Conservation (phyloP, 23 tunicate genomes). For the Trididemnum miniatum region DNA sequence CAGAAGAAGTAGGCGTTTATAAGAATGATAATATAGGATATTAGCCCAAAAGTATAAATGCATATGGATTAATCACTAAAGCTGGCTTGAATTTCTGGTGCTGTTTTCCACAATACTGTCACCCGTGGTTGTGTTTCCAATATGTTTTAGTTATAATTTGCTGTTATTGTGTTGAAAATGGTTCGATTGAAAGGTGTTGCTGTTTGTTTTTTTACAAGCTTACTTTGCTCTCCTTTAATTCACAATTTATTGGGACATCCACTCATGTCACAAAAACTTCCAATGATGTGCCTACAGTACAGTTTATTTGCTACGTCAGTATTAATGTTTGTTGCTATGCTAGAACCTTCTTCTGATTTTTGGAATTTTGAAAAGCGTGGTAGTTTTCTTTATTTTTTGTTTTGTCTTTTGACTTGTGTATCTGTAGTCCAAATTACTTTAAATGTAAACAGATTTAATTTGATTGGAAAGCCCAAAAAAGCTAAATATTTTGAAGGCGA, state of each 20-base stretch:
- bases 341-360: background rate
- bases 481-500: background rate
- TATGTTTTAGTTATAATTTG: too few species aligned
- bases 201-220: background rate
- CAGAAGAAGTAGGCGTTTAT: too few species aligned
- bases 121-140: too few species aligned
- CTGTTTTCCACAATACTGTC: too few species aligned
- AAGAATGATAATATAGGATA: too few species aligned
- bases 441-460: background rate
- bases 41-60: too few species aligned
- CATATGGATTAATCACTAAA: too few species aligned
- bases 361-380: slow-evolving; percentile 11
- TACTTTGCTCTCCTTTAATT: background rate
- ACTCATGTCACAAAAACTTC: background rate
- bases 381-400: background rate
- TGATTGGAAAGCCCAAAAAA: background rate
- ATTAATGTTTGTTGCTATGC: background rate
- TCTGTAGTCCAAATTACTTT: background rate
- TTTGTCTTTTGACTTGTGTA: background rate
- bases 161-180: too few species aligned
- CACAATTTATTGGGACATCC: background rate
- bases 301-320: background rate
- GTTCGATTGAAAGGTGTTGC: background rate
- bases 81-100: too few species aligned
- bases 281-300: background rate